Evolutionary conservation across 2,797 vertebrate species (phyloP).

Genomic region (Sibirionetta formosa): DNA sequence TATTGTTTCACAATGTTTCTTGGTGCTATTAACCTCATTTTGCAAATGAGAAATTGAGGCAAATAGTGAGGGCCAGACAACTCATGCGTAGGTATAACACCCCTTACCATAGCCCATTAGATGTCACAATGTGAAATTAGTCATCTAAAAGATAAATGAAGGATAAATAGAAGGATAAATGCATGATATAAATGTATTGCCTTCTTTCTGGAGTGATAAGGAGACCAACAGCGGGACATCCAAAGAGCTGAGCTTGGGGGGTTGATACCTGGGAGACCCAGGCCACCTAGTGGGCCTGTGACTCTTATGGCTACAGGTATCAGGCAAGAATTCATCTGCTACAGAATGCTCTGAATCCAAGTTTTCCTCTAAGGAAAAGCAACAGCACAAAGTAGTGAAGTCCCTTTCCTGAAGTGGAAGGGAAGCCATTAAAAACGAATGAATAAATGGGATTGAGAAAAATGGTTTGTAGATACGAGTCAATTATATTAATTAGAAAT

Average conservation of each 20-base stretch:
- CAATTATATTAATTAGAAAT: not conserved
- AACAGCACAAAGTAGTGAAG: not conserved
- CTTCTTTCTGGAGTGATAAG: not conserved
- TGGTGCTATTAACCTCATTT: not conserved
- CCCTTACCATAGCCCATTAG: not conserved
- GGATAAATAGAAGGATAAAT: not conserved
- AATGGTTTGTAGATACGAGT: not conserved
- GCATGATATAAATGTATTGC: not conserved
- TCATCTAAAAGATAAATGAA: not conserved
- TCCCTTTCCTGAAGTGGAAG: not conserved
- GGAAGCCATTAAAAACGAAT: not conserved
- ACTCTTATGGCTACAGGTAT: not conserved
- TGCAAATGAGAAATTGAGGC: not conserved
- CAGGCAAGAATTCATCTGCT: not conserved
- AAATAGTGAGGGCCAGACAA: not conserved
- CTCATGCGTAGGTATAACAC: not conserved
- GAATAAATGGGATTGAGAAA: not conserved
- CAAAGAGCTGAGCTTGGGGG: not conserved
- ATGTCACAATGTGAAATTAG: not conserved
- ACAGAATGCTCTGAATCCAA: not conserved
- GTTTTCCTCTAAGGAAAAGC: not conserved
- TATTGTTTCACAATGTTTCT: not conserved
- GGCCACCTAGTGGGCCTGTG: not conserved
- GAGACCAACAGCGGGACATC: not conserved
- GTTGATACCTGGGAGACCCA: not conserved